A percentile compares a stretch with the other conserved stretches of the same genome.
Conservation (phyloP, 2,113 vertebrate species). For the Ceyx melanurus region DNA sequence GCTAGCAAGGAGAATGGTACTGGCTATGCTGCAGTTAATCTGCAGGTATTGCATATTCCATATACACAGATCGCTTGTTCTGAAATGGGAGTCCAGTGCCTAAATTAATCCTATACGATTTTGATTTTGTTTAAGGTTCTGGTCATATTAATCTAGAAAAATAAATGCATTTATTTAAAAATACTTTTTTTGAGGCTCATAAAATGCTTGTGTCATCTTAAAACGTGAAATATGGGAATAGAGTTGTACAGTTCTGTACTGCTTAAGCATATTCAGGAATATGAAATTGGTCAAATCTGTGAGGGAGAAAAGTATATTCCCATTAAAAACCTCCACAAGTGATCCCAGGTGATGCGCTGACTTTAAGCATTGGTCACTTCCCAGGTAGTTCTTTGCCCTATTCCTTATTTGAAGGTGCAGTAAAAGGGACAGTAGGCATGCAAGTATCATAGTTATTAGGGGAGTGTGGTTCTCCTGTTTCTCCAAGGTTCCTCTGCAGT, state of each 20-base stretch:
- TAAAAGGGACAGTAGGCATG: background rate
- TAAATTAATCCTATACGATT: background rate
- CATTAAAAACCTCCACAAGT: background rate
- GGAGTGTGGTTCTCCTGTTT: background rate
- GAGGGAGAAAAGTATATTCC: background rate
- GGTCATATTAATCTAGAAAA: background rate
- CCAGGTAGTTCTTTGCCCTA: background rate
- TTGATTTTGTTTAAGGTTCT: background rate
- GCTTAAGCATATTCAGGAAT: background rate
- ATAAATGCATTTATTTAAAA: background rate
- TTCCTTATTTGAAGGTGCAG: background rate
- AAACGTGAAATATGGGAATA: background rate
- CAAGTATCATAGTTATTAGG: background rate
- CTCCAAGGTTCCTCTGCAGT: background rate
- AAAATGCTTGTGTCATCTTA: background rate
- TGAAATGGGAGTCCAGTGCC: background rate
- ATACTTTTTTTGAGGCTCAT: background rate
- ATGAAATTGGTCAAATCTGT: background rate
- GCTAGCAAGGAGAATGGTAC: background rate
- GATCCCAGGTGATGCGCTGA: background rate
- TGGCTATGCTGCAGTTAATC: background rate
- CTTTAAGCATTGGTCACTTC: background rate
- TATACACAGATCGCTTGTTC: background rate
- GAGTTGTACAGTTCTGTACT: background rate
- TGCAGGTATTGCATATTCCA: background rate